These are phyloP conservation scores for Dolichallabes microphthalmus DNA, from an alignment of 2,113 vertebrate genomes.

Conservation along the genomic window DNA sequence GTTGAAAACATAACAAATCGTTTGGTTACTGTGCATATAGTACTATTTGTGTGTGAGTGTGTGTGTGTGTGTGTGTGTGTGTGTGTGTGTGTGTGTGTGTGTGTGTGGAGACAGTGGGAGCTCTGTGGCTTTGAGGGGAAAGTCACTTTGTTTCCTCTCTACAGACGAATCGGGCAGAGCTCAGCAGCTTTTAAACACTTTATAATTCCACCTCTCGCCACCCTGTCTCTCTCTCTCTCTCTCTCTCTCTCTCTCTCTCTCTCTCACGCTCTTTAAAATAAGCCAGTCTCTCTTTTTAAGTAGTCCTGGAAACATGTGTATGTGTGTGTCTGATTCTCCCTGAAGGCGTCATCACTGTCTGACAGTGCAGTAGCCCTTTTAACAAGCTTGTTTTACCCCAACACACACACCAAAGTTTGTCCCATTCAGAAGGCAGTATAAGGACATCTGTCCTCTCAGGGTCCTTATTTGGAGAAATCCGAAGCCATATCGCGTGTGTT, in stretches of 20 bases:
- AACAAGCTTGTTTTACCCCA: conserved; percentile 12
- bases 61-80: conserved; percentile 30
- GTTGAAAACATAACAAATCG: not conserved
- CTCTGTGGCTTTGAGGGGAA: conserved; percentile 27
- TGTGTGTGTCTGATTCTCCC: conserved; percentile 18
- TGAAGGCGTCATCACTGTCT: conserved; percentile 29
- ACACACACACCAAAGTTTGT: not conserved
- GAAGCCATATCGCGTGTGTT: not conserved
- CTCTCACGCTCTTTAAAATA: not conserved
- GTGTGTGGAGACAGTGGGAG: conserved; percentile 21
- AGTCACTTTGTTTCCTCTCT: conserved; percentile 28
- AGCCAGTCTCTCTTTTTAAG: not conserved
- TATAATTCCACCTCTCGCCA: conserved; percentile 26
- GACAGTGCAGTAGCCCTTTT: conserved; percentile 6
- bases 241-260: not conserved
- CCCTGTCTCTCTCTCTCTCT: not conserved
- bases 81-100: conserved; percentile 41
- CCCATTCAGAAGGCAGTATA: conserved; percentile 2
- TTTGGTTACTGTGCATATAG: not conserved
- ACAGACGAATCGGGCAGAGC: conserved; percentile 28
- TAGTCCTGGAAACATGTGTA: conserved; percentile 5
- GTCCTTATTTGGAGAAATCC: conserved; percentile 16
- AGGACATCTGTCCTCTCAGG: conserved; percentile 7
- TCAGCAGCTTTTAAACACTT: conserved; percentile 41
- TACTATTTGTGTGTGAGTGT: not conserved